Evolutionary conservation across 30 jellyfish, hydroid and myxozoan species (phyloP), one percentile per base, ranked within the genome.

Genomic region (Pelagia noctiluca): DNA sequence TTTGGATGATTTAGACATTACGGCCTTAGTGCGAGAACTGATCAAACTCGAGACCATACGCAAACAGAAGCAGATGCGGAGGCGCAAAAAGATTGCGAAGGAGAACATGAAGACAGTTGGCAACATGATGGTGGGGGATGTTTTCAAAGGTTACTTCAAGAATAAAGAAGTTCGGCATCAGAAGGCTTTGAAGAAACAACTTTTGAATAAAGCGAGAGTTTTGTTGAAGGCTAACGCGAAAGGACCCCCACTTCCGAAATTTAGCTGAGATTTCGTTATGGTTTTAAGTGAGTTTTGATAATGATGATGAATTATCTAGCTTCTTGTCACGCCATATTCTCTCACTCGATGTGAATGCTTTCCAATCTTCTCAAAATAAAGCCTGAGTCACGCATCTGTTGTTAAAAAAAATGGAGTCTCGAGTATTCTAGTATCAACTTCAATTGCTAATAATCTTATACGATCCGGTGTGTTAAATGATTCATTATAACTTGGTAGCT

Each of bases 21-120:
- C 89, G 35, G 82, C 96, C 37, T 76, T 86, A 72, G 88, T 86
- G 0, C 88, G 90, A 28, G 85, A 86, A 35, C 74, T 86, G 81
- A 71, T 86, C 38, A 86, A 86, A n/a, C 90, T 86, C 25, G 89
- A 86, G 48, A 75, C 71, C 31, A 35, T 86, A 13, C 87, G 88
- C 10, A 86, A 82, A 24, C 86, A 71, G 82, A 82, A 71, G 47
- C 48, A 82, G 28, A 32, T 82, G 71, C 49, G 48, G 26, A 64
- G 73, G 66, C 35, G 84, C 57, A 82, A 82, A 73, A 75, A 82
- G 26, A 22, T 69, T 23, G 80, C 53, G 34, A 63, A 80, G 42
- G 86, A 52, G 81, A 75, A 82, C 28, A 66, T 76, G 48, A 52
- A 49, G 22, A 67, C 65, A 2, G 92, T 69, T 0, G 86, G 71